Conservation (phyloP, 1,140 invertebrate genomes). For the Lepidurus apus region DNA sequence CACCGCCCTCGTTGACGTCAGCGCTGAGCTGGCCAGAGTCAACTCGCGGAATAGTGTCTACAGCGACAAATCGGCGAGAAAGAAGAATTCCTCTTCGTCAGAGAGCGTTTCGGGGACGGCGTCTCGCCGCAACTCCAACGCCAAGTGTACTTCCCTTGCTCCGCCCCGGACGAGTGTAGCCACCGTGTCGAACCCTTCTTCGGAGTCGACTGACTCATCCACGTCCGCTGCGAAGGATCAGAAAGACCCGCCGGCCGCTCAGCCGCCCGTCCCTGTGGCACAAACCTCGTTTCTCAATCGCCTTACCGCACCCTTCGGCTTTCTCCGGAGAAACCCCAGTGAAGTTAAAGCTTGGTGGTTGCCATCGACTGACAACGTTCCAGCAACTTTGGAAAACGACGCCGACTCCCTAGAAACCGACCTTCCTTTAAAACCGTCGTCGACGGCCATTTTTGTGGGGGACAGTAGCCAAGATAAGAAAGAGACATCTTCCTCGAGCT, state of each 20-base stretch:
- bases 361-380: slow-evolving; percentile 49
- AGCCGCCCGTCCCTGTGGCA: neutral
- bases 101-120: slow-evolving; percentile 15
- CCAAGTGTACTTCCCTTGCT: neutral
- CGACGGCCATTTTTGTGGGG: neutral
- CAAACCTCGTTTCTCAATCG: slow-evolving; percentile 24
- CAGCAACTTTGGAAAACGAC: slow-evolving; percentile 42
- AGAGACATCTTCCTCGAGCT: neutral
- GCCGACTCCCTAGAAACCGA: neutral
- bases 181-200: neutral
- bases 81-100: slow-evolving; percentile 30
- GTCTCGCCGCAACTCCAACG: neutral
- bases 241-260: neutral
- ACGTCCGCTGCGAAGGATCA: neutral
- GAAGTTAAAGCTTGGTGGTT: slow-evolving; percentile 59
- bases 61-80: neutral
- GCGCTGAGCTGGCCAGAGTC: neutral
- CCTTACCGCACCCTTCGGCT: slow-evolving; percentile 27
- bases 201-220: neutral
- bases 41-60: slow-evolving; percentile 8
- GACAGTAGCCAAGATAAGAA: neutral
- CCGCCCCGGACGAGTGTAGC: slow-evolving; percentile 12
- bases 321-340: slow-evolving; percentile 54
- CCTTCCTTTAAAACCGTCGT: neutral
- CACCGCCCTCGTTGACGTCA: neutral